phyloP scores from a whole-genome alignment of 2,888 invertebrate genomes.

The Dysmachus trigonus region DNA sequence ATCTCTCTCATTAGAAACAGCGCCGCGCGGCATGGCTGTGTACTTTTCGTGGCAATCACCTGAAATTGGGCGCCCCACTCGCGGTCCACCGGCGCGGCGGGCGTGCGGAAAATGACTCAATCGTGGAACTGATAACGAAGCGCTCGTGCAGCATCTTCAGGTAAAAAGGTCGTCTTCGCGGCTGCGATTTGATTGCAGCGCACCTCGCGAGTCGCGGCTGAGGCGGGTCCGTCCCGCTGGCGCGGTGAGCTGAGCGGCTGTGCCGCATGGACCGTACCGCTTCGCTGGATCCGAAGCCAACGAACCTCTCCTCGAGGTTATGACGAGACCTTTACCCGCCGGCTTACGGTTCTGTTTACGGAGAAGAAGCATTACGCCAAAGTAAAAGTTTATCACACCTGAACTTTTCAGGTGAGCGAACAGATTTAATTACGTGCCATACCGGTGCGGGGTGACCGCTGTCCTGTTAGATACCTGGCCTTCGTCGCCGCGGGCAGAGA shows the following conservation, averaged over 20 bases:
- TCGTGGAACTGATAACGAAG: slow-evolving; percentile 13
- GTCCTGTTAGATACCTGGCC: neutral
- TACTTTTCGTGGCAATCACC: neutral
- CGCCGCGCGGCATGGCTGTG: neutral
- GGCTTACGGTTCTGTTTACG: neutral
- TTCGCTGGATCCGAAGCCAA: neutral
- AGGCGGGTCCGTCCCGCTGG: neutral
- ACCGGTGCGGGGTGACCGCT: neutral
- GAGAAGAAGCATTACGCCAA: neutral
- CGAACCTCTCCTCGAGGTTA: neutral
- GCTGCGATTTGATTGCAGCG: neutral
- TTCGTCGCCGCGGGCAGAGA: neutral
- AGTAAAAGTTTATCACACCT: slow-evolving; percentile 35
- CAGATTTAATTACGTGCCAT: slow-evolving; percentile 9
- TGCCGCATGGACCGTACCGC: neutral
- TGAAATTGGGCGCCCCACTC: neutral
- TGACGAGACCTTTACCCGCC: neutral
- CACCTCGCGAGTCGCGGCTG: neutral
- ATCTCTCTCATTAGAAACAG: neutral
- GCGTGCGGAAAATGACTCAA: slow-evolving; percentile 10
- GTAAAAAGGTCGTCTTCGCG: neutral
- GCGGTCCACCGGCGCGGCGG: neutral
- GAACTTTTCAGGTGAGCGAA: neutral
- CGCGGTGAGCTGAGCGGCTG: neutral
- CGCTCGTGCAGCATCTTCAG: neutral